Base-by-base conservation (phyloP, 2,113 vertebrate species). In the Leptodactylus fuscus region DNA sequence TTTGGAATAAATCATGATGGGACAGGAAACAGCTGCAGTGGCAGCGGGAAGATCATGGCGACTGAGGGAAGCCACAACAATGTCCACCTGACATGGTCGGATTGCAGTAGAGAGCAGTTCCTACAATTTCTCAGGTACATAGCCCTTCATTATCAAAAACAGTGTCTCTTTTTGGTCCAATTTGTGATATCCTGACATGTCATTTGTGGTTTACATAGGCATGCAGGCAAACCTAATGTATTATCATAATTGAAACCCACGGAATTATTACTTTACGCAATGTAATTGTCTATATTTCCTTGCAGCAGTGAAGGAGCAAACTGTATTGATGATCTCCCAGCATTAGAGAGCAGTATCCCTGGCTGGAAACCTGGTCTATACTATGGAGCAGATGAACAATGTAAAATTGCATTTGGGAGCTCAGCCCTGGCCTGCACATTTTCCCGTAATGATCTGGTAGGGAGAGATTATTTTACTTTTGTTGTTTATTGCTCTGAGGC, bases 1-100 rank as follows among this genome's bases (percentile, higher is more conserved):
- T 95, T 99, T 55, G 97, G 97, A 81, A 94, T 99, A 86, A 92
- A 95, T 81, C 98, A 99, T 0, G 98, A 99, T 1, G 96, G 97
- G 0, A 91, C 88, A 0, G 94, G 90, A 0, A 97, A 96, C 89
- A 55, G 36, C 51, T 99, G 98, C 87, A 90, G 90, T 88, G 89
- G 93, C 83, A 91, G 92, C 0, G 94, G 96, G 4, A 95, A 95
- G 81, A 95, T 99, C 90, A 99, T 99, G 97, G 96, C 95, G 0
- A 91, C 95, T 0, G 96, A 96, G 3, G 94, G 95, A 0, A 94
- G 89, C 48, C 94, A 96, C 87, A 93, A 94, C 90, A 95, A 90
- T 0, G 90, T 96, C 0, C 95, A 95, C 86, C 93, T 96, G 24
- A 84, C 91, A 27, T 99, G 98, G 98, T 99, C 97, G 0, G 85